These are phyloP conservation scores for Archaeoteleia sp. DNA, from an alignment of 2,888 invertebrate species.

Conservation along the genomic window DNA sequence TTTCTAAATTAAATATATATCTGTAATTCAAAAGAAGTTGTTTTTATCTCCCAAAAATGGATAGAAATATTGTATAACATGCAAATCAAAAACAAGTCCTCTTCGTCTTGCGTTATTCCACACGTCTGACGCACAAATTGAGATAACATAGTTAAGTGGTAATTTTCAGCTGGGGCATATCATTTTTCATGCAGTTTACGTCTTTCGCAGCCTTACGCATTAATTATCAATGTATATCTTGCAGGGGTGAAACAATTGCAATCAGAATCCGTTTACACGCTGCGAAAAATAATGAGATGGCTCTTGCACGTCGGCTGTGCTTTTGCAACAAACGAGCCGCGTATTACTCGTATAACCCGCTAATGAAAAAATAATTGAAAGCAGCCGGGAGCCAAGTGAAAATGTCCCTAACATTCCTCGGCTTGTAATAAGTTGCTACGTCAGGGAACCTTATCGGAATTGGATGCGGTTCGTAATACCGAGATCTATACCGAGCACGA, in stretches of 20 bases:
- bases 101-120: slow-evolving; percentile 1
- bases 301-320: slow-evolving; percentile 31
- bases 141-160: slow-evolving; percentile 34
- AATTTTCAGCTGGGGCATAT: slow-evolving; percentile 14
- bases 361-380: slow-evolving; percentile 51
- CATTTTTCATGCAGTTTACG: slow-evolving; percentile 34
- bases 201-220: slow-evolving; percentile 16
- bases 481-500: too few species aligned
- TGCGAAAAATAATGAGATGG: slow-evolving; percentile 40
- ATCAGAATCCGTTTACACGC: slow-evolving; percentile 42
- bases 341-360: slow-evolving; percentile 29
- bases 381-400: slow-evolving; percentile 7
- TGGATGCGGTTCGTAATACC: too few species aligned
- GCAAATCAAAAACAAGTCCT: slow-evolving; percentile 7
- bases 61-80: slow-evolving; percentile 23
- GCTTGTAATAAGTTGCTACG: too few species aligned
- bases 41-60: too few species aligned
- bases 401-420: not conserved
- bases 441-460: too few species aligned
- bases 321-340: slow-evolving; percentile 34
- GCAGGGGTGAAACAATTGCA: slow-evolving; percentile 32
- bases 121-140: not conserved
- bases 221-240: slow-evolving; percentile 42
- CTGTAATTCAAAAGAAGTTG: too few species aligned
- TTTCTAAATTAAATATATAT: too few species aligned